Evolutionary conservation across 2,888 invertebrate genomes (phyloP), one percentile per base, ranked within the genome.

Genomic region (Eristalinus sepulchralis): DNA sequence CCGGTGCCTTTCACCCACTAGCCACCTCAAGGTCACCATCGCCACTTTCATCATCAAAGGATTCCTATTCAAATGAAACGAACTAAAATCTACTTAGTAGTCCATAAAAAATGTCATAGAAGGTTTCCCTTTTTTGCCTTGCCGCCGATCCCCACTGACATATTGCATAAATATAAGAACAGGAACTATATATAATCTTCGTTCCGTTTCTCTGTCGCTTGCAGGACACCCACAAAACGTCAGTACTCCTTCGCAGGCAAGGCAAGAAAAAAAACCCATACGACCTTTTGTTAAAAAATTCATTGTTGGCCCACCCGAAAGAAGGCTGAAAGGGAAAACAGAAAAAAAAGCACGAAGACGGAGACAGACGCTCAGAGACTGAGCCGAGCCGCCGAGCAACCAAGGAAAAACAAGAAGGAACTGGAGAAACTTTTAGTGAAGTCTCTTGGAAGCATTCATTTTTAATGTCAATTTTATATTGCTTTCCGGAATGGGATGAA

Each of bases 381-480:
- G 5, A 27, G 27, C 27, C 5, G 27, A 27, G 27, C 27, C 2
- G 27, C 27, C n/a, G 39, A 39, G 39, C 39, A n/a, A 13, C 39
- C 55, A 36, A 22, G 17, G 57, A 36, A 34, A 57, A 67, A 77
- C 27, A 76, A 64, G 39, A 59, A 81, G 39, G 31, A 59, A 68
- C 72, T 73, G 53, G 47, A 64, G 77, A 36, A 85, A 85, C 68
- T 85, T 82, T 82, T 73, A 70, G 85, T 77, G 55, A 76, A 85
- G 80, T 84, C 84, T 76, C 80, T 67, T 76, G 80, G 66, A 83
- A 76, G 84, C 75, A 77, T 85, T 78, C 77, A 85, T 85, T 82
- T 85, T 85, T 85, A 85, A 85, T 85, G 81, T 67, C 85, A 81
- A 80, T 77, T 85, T 85, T 85, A 85, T 81, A 85, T 81, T 81